phyloP scores from a whole-genome alignment of 2,888 invertebrate species.

The Xestia sexstrigata region DNA sequence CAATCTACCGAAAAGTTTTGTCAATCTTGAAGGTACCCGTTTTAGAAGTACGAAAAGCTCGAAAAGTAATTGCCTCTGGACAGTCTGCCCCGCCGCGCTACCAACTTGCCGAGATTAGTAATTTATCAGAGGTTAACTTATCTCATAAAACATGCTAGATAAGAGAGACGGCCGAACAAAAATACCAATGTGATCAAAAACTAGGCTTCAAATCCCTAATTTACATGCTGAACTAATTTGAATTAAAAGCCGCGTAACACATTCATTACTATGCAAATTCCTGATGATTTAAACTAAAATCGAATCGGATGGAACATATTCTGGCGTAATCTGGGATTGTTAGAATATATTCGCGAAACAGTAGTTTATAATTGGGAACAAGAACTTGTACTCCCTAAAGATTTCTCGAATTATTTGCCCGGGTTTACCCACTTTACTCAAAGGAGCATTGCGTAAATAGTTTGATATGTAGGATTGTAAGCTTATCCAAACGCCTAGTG shows the following conservation, averaged over 20 bases:
- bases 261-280: constrained; percentile 40
- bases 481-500: not conserved
- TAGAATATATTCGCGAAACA: constrained; percentile 36
- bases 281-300: constrained; percentile 25
- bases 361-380: constrained; percentile 44
- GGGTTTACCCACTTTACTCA: constrained; percentile 12
- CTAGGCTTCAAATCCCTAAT: not conserved
- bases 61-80: not conserved
- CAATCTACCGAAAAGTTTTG: not conserved
- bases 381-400: constrained; percentile 14
- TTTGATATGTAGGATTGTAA: not conserved
- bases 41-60: not conserved
- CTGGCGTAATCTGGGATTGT: constrained; percentile 31
- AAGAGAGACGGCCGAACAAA: not conserved
- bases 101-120: not conserved
- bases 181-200: not conserved
- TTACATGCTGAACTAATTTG: constrained; percentile 11
- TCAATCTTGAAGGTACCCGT: not conserved
- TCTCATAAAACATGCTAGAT: not conserved
- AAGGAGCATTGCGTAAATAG: constrained; percentile 10
- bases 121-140: not conserved
- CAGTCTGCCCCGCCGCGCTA: not conserved
- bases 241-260: constrained; percentile 9
- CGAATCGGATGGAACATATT: constrained; percentile 35
- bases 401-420: constrained; percentile 10